phyloP scores from a whole-genome alignment of 2,888 invertebrate genomes.

The Dasypolia templi region DNA sequence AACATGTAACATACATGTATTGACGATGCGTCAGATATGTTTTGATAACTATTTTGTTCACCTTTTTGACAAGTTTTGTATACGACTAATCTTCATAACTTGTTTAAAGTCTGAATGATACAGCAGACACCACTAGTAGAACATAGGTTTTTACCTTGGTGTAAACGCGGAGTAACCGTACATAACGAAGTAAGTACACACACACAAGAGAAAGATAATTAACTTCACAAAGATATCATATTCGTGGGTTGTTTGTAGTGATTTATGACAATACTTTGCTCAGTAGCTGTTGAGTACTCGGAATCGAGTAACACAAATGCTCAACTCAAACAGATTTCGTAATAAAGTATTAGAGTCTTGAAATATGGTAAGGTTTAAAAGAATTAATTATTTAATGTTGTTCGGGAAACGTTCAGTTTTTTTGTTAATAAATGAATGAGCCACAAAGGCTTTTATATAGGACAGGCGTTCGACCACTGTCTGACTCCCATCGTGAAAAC shows the following conservation, averaged over 20 bases:
- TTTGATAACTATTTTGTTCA: neutral
- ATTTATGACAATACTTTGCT: slow-evolving; percentile 43
- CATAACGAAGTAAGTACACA: neutral
- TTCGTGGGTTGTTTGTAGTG: slow-evolving; percentile 39
- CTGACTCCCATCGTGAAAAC: too few species aligned
- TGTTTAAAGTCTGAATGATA: neutral
- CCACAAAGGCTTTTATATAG: neutral
- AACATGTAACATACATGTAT: neutral
- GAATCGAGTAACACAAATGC: slow-evolving; percentile 37
- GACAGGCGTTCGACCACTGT: neutral
- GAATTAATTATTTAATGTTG: slow-evolving; percentile 38
- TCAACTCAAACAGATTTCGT: slow-evolving; percentile 58
- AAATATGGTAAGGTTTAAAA: slow-evolving; percentile 30
- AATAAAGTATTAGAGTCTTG: slow-evolving; percentile 38
- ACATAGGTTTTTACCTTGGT: neutral
- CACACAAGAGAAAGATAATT: slow-evolving; percentile 28
- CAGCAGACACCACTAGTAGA: neutral
- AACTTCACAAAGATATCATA: slow-evolving; percentile 51
- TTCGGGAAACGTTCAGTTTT: slow-evolving; percentile 2
- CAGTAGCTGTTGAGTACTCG: slow-evolving; percentile 13
- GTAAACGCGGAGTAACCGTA: too few species aligned
- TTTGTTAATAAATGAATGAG: neutral
- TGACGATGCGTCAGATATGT: neutral
- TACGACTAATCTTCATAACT: neutral
- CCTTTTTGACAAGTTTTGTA: neutral